These are phyloP conservation scores for Aleadryas rufinucha DNA, from an alignment of 2,113 vertebrate genomes.

Conservation along the genomic window DNA sequence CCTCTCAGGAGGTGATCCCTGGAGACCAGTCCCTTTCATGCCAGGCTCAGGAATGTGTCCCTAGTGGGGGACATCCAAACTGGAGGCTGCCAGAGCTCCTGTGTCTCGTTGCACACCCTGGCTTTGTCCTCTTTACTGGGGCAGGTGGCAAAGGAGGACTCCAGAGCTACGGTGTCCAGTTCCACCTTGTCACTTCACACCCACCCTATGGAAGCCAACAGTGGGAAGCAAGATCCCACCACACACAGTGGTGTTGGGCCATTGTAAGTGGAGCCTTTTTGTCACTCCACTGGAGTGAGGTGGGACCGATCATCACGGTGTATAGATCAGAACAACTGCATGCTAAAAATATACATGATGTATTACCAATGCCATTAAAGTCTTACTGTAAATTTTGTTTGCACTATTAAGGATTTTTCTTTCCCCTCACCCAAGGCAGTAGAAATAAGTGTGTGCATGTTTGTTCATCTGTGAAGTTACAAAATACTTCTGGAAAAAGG, in stretches of 20 bases:
- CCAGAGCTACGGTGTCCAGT: not conserved
- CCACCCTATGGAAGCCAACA: accelerated
- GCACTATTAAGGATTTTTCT: not conserved
- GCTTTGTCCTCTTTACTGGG: not conserved
- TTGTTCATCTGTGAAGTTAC: not conserved
- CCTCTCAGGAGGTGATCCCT: not conserved
- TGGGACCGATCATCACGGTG: not conserved
- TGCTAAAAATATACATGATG: not conserved
- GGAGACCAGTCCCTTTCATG: accelerated
- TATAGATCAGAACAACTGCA: not conserved
- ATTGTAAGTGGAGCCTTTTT: not conserved
- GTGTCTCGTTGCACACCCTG: accelerated
- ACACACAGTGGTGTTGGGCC: not conserved
- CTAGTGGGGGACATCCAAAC: no score
- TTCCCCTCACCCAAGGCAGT: not conserved
- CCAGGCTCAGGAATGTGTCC: not conserved
- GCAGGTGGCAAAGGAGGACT: not conserved
- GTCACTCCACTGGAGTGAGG: not conserved
- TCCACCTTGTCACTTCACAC: not conserved
- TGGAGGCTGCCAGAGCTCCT: not conserved
- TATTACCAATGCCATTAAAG: not conserved
- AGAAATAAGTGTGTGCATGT: not conserved
- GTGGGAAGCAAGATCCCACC: not conserved
- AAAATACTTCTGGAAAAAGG: not conserved
- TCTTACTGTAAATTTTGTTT: not conserved